These are phyloP conservation scores for Osmoderma eremita DNA, from an alignment of 2,888 invertebrate species.

Conservation along the genomic window DNA sequence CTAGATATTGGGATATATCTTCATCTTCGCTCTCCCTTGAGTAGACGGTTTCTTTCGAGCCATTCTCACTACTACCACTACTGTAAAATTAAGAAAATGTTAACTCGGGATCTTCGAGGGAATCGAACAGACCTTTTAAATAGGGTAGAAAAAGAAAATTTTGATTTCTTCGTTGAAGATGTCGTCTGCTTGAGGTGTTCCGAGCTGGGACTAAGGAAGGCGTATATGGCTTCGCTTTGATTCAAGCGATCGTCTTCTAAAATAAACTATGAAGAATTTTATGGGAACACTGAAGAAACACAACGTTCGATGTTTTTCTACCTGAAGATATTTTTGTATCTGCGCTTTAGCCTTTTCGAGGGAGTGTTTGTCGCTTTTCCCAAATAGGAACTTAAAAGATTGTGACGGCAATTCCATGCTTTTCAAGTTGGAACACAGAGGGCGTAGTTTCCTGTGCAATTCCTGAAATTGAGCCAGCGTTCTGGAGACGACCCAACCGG, in stretches of 20 bases:
- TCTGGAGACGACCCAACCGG: constrained; percentile 75
- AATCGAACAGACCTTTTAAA: constrained; percentile 93
- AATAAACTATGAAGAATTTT: constrained; percentile 72
- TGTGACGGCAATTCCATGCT: constrained; percentile 85
- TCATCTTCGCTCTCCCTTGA: constrained; percentile 79
- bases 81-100: constrained; percentile 11
- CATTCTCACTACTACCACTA: constrained; percentile 44
- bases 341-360: constrained; percentile 84
- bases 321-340: constrained; percentile 88
- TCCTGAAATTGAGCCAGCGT: constrained; percentile 75
- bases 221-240: constrained; percentile 89
- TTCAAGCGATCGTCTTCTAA: constrained; percentile 87
- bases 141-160: constrained; percentile 86
- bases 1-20: constrained; percentile 81
- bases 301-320: constrained; percentile 61
- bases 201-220: constrained; percentile 91
- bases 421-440: constrained; percentile 83
- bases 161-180: constrained; percentile 84
- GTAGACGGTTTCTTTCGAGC: constrained; percentile 47
- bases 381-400: constrained; percentile 83
- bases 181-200: constrained; percentile 84
- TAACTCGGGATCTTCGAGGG: too few relatives aligned
- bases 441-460: constrained; percentile 83
- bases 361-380: constrained; percentile 82
- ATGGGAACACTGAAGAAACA: not conserved